Percentiles rank a stretch among this genome's conserved stretches.
phyloP scores from a whole-genome alignment of 2,113 vertebrate species.

The Noturus placidus region DNA sequence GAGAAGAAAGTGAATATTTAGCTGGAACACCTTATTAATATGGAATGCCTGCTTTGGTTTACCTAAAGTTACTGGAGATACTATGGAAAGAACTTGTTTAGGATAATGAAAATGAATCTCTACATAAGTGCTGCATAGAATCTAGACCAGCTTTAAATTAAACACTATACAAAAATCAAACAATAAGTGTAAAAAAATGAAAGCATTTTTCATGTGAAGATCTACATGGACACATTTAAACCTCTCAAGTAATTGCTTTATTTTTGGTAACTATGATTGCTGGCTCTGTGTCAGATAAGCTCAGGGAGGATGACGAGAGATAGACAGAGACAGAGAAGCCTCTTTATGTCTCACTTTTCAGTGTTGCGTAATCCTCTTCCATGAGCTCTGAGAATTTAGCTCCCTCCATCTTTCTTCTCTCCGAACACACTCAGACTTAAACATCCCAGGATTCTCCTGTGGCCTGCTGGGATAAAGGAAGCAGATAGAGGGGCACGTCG shows the following conservation, averaged over 20 bases:
- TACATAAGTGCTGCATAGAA: neutral
- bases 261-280: constrained; percentile 20
- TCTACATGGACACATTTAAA: neutral
- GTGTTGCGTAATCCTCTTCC: constrained; percentile 34
- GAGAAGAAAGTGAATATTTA: constrained; percentile 36
- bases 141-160: neutral
- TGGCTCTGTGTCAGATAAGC: constrained; percentile 14
- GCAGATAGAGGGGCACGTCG: neutral
- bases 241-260: constrained; percentile 12
- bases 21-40: constrained; percentile 17
- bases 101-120: neutral
- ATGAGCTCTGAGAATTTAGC: constrained; percentile 23
- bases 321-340: neutral
- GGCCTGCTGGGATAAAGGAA: constrained; percentile 36
- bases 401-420: neutral
- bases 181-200: neutral
- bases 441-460: constrained; percentile 29
- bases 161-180: neutral
- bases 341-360: constrained; percentile 31
- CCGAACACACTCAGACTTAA: constrained; percentile 9
- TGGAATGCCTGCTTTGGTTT: constrained; percentile 6
- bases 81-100: neutral
- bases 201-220: neutral
- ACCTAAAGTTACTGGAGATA: constrained; percentile 14
- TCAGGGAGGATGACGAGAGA: constrained; percentile 25